Evolutionary conservation across 2,888 invertebrate genomes (phyloP).

Genomic region (Neoaliturus tenellus): DNA sequence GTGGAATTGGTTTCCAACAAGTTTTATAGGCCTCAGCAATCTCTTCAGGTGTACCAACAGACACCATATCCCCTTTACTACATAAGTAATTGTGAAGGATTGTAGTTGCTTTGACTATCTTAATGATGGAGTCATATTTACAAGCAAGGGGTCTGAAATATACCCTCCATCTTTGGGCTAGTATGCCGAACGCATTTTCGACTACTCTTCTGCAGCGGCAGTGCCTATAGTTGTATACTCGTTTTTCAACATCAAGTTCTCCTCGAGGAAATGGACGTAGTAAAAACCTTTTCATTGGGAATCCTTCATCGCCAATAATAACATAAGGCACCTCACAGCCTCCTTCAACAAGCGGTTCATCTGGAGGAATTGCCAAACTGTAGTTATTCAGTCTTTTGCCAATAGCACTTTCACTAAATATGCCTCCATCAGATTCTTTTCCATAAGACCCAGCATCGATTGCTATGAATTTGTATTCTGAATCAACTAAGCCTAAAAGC

Average conservation of each 20-base stretch:
- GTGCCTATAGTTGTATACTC: constrained; percentile 52
- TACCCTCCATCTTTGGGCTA: constrained; percentile 42
- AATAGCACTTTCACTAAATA: constrained; percentile 52
- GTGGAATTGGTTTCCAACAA: background rate
- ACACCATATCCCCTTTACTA: background rate
- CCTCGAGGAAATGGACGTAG: constrained; percentile 52
- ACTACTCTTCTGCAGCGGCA: constrained; percentile 45
- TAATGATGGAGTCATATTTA: constrained; percentile 28
- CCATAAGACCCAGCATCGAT: constrained; percentile 55
- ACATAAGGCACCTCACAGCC: constrained; percentile 37
- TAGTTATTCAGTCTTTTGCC: background rate
- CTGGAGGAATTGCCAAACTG: background rate
- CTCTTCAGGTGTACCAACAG: background rate
- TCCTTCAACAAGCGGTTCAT: background rate
- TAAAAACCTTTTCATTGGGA: background rate
- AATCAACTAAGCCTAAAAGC: constrained; percentile 58
- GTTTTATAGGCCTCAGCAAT: background rate
- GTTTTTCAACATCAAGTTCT: constrained; percentile 20
- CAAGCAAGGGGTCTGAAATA: constrained; percentile 16
- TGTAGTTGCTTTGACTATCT: constrained; percentile 14
- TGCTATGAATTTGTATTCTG: constrained; percentile 57
- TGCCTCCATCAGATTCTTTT: constrained; percentile 57
- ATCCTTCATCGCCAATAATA: background rate
- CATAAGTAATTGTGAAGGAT: constrained; percentile 39
- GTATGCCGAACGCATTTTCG: constrained; percentile 55